A percentile compares a stretch with the other conserved stretches of the same genome.
These are phyloP conservation scores for Bimastos eiseni DNA, from an alignment of 2,888 invertebrate species.

Conservation along the genomic window DNA sequence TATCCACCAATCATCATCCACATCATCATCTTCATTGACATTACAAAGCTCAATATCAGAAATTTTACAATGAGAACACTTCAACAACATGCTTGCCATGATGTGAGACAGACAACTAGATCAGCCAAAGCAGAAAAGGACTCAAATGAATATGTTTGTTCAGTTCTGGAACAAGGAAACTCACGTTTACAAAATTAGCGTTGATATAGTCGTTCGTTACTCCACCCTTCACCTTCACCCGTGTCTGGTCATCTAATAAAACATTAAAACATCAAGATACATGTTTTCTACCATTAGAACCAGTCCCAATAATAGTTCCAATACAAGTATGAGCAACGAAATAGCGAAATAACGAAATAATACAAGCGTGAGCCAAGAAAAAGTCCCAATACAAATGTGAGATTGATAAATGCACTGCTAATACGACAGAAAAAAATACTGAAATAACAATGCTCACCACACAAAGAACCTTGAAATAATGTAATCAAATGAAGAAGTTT, in stretches of 20 bases:
- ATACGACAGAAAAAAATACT: not conserved
- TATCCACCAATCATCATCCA: too few species aligned
- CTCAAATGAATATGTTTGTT: slow-evolving; percentile 36
- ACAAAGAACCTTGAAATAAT: not conserved
- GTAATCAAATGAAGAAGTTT: not conserved
- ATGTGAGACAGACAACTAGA: not conserved
- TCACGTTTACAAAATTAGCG: slow-evolving; percentile 87
- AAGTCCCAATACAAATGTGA: too few species aligned
- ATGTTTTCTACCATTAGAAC: not conserved
- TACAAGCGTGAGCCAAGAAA: too few species aligned
- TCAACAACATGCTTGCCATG: too few species aligned
- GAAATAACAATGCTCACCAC: not conserved
- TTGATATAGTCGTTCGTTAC: slow-evolving; percentile 86
- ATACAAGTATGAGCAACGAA: too few species aligned
- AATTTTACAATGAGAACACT: too few species aligned
- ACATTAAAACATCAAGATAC: not conserved
- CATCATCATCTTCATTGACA: too few species aligned
- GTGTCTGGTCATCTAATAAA: slow-evolving; percentile 84
- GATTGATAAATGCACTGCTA: too few species aligned
- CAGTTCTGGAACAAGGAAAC: not conserved
- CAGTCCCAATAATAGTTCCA: too few species aligned
- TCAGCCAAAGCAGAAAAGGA: not conserved
- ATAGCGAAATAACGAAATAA: too few species aligned
- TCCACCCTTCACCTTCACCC: slow-evolving; percentile 70
- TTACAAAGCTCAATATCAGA: too few species aligned